Base-by-base conservation (phyloP, 2,888 invertebrate genomes). In the Idaea biselata region DNA sequence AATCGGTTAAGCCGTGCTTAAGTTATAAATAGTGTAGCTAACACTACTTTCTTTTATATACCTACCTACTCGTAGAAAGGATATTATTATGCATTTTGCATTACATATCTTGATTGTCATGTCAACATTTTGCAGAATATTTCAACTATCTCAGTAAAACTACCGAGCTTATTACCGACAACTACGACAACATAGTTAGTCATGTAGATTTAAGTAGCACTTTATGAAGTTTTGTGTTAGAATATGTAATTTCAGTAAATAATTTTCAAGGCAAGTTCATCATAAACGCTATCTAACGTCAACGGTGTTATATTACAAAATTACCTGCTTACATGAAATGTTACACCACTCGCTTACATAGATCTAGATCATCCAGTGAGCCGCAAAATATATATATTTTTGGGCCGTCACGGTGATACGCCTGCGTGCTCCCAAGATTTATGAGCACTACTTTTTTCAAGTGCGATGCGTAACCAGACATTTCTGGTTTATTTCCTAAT, bases 401-500 rank as follows among this genome's bases (percentile, higher is more conserved):
- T 63, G 66, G 60, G 18, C 64, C 66, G 61, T 65, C 68, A 64
- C 60, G 66, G 67, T 66, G 69, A 72, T 68, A 73, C 60, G 68
- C 70, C 65, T 68, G 68, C 69, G 69, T 74, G 70, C 69, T 72
- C 60, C 65, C 67, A 68, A 70, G 69, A 76, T 76, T 71, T 67
- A 73, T 62, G 64, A 64, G 63, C 57, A 68, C 67, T 62, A 59
- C 57, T 44, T 63, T 68, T 70, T 69, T 61, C 69, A 71, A 67
- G 63, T 63, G 65, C 64, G 70, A 71, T 65, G 66, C 62, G 62
- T 65, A 56, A 64, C 59, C 55, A 55, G 55, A 31, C 66, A 62
- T 65, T 67, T 62, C 64, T 70, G 68, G 66, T 65, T 69, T 63
- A 63, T 77, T 69, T 74, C 75, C 73, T 73, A 76, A 74, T 77